These are phyloP conservation scores for Drosophila mojavensis DNA, from an alignment of 1,140 invertebrate genomes.

Conservation along the genomic window DNA sequence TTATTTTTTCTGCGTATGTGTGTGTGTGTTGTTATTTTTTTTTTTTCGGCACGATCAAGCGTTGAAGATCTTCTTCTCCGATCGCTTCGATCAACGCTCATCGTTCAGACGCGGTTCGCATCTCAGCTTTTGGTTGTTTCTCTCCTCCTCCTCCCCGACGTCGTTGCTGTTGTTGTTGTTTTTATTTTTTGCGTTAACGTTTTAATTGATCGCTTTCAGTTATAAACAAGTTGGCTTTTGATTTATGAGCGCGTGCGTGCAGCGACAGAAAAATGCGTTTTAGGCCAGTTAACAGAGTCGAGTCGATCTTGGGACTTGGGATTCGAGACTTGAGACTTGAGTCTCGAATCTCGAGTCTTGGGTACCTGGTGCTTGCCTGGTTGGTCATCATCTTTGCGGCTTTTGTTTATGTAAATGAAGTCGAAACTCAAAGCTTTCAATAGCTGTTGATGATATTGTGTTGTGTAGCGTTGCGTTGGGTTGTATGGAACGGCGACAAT, in stretches of 20 bases:
- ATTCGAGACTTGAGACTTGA: neutral
- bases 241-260: slow-evolving; percentile 78
- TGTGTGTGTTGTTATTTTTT: neutral
- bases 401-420: slow-evolving; percentile 63
- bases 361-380: neutral
- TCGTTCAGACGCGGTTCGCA: slow-evolving; percentile 53
- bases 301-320: neutral
- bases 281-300: slow-evolving; percentile 56
- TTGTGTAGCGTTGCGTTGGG: neutral
- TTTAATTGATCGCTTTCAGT: slow-evolving; percentile 82
- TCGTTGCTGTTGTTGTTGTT: slow-evolving; percentile 18
- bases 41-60: slow-evolving; percentile 75
- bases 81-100: slow-evolving; percentile 64
- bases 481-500: slow-evolving; percentile 59
- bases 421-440: slow-evolving; percentile 61
- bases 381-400: slow-evolving; percentile 33
- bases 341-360: neutral
- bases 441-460: slow-evolving; percentile 79
- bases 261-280: slow-evolving; percentile 75
- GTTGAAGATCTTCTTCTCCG: slow-evolving; percentile 43
- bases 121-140: slow-evolving; percentile 27
- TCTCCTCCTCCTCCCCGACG: neutral
- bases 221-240: slow-evolving; percentile 81
- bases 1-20: neutral
- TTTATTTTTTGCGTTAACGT: slow-evolving; percentile 78